These are phyloP conservation scores for Molossus alvarezi DNA, from an alignment of 2,797 vertebrate genomes.

Conservation along the genomic window DNA sequence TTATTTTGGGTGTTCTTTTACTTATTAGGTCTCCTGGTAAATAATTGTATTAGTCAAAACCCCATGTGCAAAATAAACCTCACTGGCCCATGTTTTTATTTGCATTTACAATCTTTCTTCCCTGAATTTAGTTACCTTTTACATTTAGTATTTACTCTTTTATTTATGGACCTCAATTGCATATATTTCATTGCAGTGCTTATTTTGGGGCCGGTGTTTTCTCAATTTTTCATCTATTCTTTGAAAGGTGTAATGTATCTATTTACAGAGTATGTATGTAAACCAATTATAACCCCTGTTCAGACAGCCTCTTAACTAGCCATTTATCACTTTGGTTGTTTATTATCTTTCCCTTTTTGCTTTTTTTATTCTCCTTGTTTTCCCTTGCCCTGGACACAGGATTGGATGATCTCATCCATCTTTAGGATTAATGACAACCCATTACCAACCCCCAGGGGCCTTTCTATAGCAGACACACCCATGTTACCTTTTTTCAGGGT, in stretches of 20 bases:
- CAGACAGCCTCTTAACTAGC: slow-evolving; percentile 3
- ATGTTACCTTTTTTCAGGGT: fast-evolving
- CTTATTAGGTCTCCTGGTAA: background rate
- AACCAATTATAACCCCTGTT: background rate
- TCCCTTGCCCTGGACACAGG: background rate
- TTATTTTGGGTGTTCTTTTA: background rate
- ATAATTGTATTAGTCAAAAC: background rate
- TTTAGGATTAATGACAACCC: background rate
- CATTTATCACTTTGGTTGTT: background rate
- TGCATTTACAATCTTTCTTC: background rate
- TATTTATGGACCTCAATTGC: background rate
- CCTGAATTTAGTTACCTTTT: background rate
- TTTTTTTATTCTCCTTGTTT: background rate
- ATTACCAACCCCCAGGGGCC: background rate
- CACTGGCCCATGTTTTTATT: fast-evolving
- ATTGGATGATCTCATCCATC: background rate
- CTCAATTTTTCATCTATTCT: background rate
- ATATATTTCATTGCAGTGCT: background rate
- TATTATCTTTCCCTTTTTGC: background rate
- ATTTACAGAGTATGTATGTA: background rate
- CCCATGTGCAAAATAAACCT: background rate
- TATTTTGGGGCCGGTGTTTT: background rate
- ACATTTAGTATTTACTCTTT: background rate
- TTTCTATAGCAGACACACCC: background rate
- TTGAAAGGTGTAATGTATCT: slow-evolving; percentile 11